phyloP scores from a whole-genome alignment of 2,888 invertebrate species.

The Nomada flava region DNA sequence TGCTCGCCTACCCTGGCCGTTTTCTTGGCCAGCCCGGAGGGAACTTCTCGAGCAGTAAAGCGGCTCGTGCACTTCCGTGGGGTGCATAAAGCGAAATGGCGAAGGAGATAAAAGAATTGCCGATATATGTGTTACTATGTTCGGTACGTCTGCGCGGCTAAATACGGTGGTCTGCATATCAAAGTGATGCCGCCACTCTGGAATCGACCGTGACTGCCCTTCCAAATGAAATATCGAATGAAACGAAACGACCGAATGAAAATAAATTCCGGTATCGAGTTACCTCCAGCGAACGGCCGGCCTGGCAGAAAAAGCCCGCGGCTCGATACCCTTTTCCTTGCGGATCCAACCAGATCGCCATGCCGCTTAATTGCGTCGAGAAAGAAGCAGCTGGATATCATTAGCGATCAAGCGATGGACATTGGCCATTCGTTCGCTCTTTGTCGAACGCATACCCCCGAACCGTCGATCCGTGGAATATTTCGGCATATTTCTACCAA shows the following conservation, averaged over 20 bases:
- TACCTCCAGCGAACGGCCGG: too few species aligned
- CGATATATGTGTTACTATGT: conserved; percentile 63
- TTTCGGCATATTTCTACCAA: neutral
- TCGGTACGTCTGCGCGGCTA: conserved; percentile 44
- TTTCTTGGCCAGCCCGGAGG: conserved; percentile 27
- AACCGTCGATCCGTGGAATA: neutral
- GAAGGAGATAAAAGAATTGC: conserved; percentile 65
- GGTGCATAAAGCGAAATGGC: conserved; percentile 68
- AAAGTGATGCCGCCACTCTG: conserved; percentile 30
- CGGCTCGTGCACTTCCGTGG: conserved; percentile 69
- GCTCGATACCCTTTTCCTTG: neutral
- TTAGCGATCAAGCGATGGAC: neutral
- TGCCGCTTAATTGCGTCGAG: neutral
- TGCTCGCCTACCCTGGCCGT: conserved; percentile 23
- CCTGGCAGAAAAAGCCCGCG: neutral
- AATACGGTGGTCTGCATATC: conserved; percentile 57
- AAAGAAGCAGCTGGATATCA: neutral
- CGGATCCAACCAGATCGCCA: neutral
- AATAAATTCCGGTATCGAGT: conserved; percentile 26
- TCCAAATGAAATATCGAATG: neutral
- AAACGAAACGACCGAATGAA: conserved; percentile 12
- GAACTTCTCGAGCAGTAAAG: conserved; percentile 70
- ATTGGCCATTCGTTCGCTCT: too few species aligned
- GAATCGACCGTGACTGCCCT: neutral
- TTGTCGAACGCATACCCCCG: neutral